Conservation (phyloP, 2,888 invertebrate genomes). For the Lepetodrilus schrolli region DNA sequence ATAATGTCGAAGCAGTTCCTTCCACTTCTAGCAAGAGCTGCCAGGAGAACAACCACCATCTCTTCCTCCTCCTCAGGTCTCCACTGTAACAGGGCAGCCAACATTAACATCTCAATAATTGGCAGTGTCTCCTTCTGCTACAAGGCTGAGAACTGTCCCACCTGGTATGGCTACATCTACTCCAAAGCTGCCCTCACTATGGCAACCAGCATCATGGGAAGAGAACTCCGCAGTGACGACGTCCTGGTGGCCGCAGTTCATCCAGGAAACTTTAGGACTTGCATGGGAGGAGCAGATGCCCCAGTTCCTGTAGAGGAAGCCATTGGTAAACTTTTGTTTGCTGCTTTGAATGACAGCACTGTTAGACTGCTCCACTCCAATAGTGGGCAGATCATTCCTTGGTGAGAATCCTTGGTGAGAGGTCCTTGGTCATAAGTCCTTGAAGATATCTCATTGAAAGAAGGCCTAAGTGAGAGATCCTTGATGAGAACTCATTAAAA, state of each 20-base stretch:
- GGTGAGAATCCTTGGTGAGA: slow-evolving; percentile 15
- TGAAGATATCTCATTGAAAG: no score
- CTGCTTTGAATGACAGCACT: neutral
- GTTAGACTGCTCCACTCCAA: slow-evolving; percentile 28
- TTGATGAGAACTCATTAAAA: no score
- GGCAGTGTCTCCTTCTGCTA: slow-evolving; percentile 25
- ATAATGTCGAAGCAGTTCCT: slow-evolving; percentile 37
- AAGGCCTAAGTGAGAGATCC: no score
- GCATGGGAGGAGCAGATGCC: slow-evolving; percentile 39
- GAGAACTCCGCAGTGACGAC: slow-evolving; percentile 34
- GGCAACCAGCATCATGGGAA: slow-evolving; percentile 37
- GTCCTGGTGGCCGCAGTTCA: slow-evolving; percentile 35
- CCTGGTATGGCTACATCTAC: slow-evolving; percentile 30
- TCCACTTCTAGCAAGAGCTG: slow-evolving; percentile 37
- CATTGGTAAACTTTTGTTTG: slow-evolving; percentile 17
- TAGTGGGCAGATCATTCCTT: slow-evolving; percentile 30
- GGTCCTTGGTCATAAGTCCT: no score
- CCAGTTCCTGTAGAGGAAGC: slow-evolving; percentile 27
- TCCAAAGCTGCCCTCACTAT: slow-evolving; percentile 42
- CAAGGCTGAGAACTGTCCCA: neutral
- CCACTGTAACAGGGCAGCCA: slow-evolving; percentile 34
- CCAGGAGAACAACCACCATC: slow-evolving; percentile 9
- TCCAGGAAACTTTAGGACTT: slow-evolving; percentile 41
- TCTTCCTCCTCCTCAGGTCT: neutral
- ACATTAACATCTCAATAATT: slow-evolving; percentile 35